A percentile compares a stretch with the other conserved stretches of the same genome.
phyloP scores from a whole-genome alignment of 2,797 vertebrate species.

The Bufotes viridis region DNA sequence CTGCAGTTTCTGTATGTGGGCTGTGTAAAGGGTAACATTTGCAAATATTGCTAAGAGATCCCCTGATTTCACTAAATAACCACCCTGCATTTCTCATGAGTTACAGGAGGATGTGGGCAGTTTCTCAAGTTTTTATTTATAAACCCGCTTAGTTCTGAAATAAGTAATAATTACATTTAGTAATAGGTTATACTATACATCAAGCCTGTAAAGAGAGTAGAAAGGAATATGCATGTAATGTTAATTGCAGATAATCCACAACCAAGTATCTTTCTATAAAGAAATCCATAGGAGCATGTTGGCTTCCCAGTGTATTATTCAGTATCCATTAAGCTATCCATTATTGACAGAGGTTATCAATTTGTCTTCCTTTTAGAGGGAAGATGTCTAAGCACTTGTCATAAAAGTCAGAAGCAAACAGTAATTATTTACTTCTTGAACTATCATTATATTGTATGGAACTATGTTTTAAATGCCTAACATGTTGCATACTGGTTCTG shows the following conservation, averaged over 20 bases:
- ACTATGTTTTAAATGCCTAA: neutral
- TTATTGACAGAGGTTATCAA: neutral
- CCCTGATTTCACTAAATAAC: conserved; percentile 18
- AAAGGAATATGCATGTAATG: neutral
- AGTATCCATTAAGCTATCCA: neutral
- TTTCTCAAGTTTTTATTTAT: conserved; percentile 11
- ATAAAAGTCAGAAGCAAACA: too few relatives aligned
- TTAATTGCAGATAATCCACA: neutral
- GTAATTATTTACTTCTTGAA: too few relatives aligned
- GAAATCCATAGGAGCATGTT: neutral
- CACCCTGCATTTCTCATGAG: neutral
- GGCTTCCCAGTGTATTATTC: neutral
- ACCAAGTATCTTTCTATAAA: neutral
- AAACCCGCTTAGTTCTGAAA: conserved; percentile 17
- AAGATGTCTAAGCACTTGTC: too few relatives aligned
- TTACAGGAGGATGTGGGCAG: neutral
- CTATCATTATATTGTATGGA: too few relatives aligned
- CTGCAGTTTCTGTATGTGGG: neutral
- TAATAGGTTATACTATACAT: neutral
- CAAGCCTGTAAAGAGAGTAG: neutral
- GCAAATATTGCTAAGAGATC: conserved; percentile 15
- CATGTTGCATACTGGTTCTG: neutral
- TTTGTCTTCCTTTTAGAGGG: too few relatives aligned
- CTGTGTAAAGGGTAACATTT: conserved; percentile 24
- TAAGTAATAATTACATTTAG: neutral